Evolutionary conservation across 2,797 vertebrate genomes (phyloP), one percentile per base, ranked within the genome.

Genomic region (Rhinoraja longicauda): DNA sequence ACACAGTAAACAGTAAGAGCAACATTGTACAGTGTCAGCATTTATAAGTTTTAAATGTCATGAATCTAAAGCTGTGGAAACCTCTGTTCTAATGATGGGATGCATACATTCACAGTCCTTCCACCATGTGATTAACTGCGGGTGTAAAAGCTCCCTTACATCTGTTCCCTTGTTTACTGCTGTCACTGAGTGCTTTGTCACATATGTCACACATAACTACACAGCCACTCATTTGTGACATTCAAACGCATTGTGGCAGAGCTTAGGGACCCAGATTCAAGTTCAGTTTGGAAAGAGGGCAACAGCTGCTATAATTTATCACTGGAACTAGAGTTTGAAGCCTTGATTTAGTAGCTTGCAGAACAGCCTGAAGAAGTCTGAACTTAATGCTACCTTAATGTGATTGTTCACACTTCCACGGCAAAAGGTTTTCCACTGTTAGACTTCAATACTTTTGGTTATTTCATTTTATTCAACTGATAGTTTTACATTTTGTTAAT

Each of bases 151-250:
- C n/a, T 36, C 32, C 59, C 62, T 67, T 88, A 15, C 59, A 88
- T 32, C 59, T 88, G 84, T 67, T 88, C 84, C 62, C 17, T 36
- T 88, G 32, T 88, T 36, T 67, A 88, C 15, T 64, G 57, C 59
- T 19, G 17, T 67, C 62, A 9, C n/a, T 17, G n/a, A 36, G 26
- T 32, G n/a, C 84, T 88, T 64, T 62, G 32, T 86, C 82, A 57
- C 26, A 24, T 2, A 13, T 29, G 29, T 86, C 82, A 88, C 59
- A 67, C 36, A 36, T 88, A 67, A 62, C 62, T 36, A 1, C 29
- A 64, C 82, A 86, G 3, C 13, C 82, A n/a, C 79, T 57, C 79
- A 82, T 64, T 84, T 86, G 29, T 86, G 57, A n/a, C 84, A 88
- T 29, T 62, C 57, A 86, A 57, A 86, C 29, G 62, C 29, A 62